Evolutionary conservation across 2,888 invertebrate genomes (phyloP), one percentile per base, ranked within the genome.

Genomic region (Ochropleura plecta): DNA sequence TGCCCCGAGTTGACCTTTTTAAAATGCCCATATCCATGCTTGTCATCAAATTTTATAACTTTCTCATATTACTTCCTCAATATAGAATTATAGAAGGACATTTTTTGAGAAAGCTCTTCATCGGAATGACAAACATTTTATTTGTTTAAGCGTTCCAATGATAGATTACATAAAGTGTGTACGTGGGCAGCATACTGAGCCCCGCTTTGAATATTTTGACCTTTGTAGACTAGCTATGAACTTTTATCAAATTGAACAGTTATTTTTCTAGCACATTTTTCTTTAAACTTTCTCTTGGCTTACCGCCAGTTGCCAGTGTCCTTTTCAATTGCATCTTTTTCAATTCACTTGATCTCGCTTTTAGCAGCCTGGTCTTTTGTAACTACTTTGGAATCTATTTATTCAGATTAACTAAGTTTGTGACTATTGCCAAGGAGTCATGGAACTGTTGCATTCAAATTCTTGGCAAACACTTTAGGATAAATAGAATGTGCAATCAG

Each of bases 31-130:
- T 80, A 69, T 68, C 48, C 42, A 87, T 82, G 79, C 81, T 40
- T 68, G 63, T 42, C 78, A 74, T 65, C 69, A 75, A 73, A 79
- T 72, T 44, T 73, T 62, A 68, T 81, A 70, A 77, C 82, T 76
- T 81, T 74, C 79, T 62, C 73, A 82, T 86, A 83, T 86, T 65
- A 79, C 86, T 90, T 88, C 84, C 86, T 88, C 86, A 81, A 86
- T 88, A 83, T 84, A 84, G 65, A 78, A 81, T 86, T 88, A 83
- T 84, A 84, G 65, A 78, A 81, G 73, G 16, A 76, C 70, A 60
- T 74, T 83, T 89, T 87, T 87, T 83, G 74, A 79, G 86, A 79
- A 87, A 79, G 70, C 75, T 73, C 79, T 82, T 78, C 81, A 78
- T 83, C 63, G 78, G 83, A 89, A 89, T 85, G 83, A 86, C 78